Base-by-base conservation (phyloP, 2,888 invertebrate species). In the Ommatoiulus sabulosus region DNA sequence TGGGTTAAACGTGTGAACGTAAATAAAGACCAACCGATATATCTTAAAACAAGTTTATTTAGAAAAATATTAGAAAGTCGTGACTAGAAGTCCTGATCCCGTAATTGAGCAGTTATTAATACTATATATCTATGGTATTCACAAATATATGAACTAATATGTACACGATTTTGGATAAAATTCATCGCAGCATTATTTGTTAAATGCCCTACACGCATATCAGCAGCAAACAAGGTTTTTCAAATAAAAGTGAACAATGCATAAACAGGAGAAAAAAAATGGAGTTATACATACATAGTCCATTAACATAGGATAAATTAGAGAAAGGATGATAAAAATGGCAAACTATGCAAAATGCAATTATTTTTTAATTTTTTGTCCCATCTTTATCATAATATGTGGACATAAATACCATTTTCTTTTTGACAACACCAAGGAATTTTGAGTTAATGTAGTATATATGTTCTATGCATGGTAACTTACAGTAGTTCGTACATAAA, bases 41-140 rank as follows among this genome's bases (percentile, higher is more conserved):
- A 24, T 24, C 24, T 72, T 72, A 72, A 72, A 72, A 72, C 72
- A n/a, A 72, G 72, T 72, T 72, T 72, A 72, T 72, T 72, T 72
- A 72, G 72, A 72, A 72, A 72, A 72, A 72, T 72, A 72, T 72
- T 72, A 72, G 72, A 72, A 72, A 72, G 72, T 72, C 24, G 72
- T 72, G 72, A 72, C 72, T 72, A 72, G 72, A 72, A 20, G 72
- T 72, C 72, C 72, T 72, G 72, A 72, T 72, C 72, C 72, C 72
- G 24, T 72, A 72, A 72, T 72, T 72, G 72, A 72, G 72, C 72
- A 72, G 24, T 72, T 72, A 72, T 72, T 72, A 72, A 72, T 72
- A 72, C 72, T 72, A 72, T 72, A n/a, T 72, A 72, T 72, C 72
- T 72, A 72, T 72, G 24, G 72, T 72, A 72, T 72, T 72, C 72